Evolutionary conservation across 92 coral and sea anemone genomes (phyloP).

Genomic region (Zoanthus sociatus): DNA sequence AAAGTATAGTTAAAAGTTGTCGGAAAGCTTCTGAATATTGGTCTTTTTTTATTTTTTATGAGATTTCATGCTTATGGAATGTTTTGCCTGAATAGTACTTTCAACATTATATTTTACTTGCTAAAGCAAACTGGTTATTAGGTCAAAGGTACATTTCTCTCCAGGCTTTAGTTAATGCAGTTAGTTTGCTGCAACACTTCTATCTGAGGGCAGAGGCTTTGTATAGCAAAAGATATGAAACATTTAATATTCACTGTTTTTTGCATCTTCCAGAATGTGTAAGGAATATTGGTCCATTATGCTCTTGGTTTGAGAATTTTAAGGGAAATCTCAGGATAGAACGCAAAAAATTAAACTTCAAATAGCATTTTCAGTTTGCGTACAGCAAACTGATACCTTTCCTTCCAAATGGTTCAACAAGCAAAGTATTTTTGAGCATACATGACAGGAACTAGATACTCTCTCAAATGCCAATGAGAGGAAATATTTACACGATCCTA

Average conservation of each 20-base stretch:
- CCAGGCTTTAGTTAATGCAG: slow-evolving; percentile 41
- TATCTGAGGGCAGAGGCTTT: slow-evolving; percentile 70
- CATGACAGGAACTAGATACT: slow-evolving; percentile 54
- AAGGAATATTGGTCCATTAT: slow-evolving; percentile 67
- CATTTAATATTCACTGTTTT: slow-evolving; percentile 70
- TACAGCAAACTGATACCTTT: slow-evolving; percentile 72
- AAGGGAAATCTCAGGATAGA: slow-evolving; percentile 79
- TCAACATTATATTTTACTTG: slow-evolving; percentile 34
- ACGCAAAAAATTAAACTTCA: slow-evolving; percentile 77
- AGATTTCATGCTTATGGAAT: slow-evolving; percentile 76
- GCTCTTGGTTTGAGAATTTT: slow-evolving; percentile 82
- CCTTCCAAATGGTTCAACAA: slow-evolving; percentile 60
- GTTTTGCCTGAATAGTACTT: slow-evolving; percentile 70
- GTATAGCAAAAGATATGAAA: slow-evolving; percentile 70
- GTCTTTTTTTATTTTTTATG: slow-evolving; percentile 74
- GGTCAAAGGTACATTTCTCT: slow-evolving; percentile 60
- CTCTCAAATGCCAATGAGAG: slow-evolving; percentile 63
- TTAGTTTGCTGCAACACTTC: slow-evolving; percentile 62
- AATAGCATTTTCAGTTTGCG: slow-evolving; percentile 69
- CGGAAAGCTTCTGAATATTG: slow-evolving; percentile 80
- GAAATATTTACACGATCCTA: slow-evolving; percentile 49
- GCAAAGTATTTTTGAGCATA: slow-evolving; percentile 67
- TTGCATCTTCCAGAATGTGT: slow-evolving; percentile 76
- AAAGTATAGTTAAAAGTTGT: slow-evolving; percentile 61
- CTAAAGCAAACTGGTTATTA: slow-evolving; percentile 68